Evolutionary conservation across 2,888 invertebrate species (phyloP), one percentile per base, ranked within the genome.

Genomic region (Congeria kusceri): DNA sequence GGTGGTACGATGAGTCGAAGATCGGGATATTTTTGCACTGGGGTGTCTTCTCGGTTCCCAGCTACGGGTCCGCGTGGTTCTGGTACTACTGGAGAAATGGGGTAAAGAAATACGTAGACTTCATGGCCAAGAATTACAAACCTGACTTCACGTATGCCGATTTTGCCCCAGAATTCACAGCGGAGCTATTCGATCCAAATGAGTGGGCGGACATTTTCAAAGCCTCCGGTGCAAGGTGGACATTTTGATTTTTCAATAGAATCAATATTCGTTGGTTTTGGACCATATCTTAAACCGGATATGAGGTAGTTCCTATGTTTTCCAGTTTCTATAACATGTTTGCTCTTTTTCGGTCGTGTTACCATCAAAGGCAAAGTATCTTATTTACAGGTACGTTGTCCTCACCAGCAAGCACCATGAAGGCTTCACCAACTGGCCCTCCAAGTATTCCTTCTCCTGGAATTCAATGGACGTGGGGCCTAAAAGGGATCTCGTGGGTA

Each of bases 121-220:
- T 96, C 92, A 98, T 99, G 97, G 93, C 95, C 39, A 94, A 95
- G 44, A 97, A 97, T 90, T 98, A 97, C 93, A 96, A 96, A 70
- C 97, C 97, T 2, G 95, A 95, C 64, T 98, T 97, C 90, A 96
- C 96, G 0, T 99, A 99, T 93, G 97, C 98, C 91, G 97, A 98
- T 74, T 98, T 99, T 94, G 98, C 96, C 0, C 95, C 95, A 25
- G 63, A 96, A 91, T 98, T 99, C 89, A 97, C 96, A 53, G 90
- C 98, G 0, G 97, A 98, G 93, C 96, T 98, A 89, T 99, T 96
- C 91, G 95, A 98, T 92, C 96, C 98, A 0, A 94, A 95, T 0
- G 94, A 96, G 88, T 99, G 98, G 98, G 97, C 97, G 0, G 94
- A 96, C 69, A 94, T 98, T 15, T 97, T 99, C 89, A 93, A 95